Percentiles rank a stretch among this genome's conserved stretches.
These are phyloP conservation scores for Plusia festucae DNA, from an alignment of 2,888 invertebrate genomes.

Conservation along the genomic window DNA sequence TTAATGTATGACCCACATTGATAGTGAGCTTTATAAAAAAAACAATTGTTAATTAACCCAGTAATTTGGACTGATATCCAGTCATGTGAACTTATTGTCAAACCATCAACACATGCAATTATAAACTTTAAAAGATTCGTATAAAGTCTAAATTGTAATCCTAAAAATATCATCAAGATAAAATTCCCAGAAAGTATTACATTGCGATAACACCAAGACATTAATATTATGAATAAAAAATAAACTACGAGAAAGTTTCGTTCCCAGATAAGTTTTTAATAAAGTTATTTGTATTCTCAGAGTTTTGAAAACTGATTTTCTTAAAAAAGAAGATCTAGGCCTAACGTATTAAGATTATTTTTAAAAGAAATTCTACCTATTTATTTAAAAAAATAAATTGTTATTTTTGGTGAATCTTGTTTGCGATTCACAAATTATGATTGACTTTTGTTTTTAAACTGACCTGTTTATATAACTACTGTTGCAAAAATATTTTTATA, in stretches of 20 bases:
- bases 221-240: constrained; percentile 11
- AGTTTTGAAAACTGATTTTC: constrained; percentile 6
- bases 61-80: constrained; percentile 6
- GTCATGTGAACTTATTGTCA: background rate
- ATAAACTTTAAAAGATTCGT: constrained; percentile 1
- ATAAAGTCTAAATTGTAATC: background rate
- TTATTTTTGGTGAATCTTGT: background rate
- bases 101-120: constrained; percentile 1
- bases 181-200: constrained; percentile 20
- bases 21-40: no score
- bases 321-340: background rate
- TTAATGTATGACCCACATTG: no score
- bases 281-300: constrained; percentile 34
- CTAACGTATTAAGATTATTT: background rate
- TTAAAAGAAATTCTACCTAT: background rate
- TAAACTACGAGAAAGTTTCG: constrained; percentile 16
- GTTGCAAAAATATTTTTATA: background rate
- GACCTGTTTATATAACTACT: constrained; percentile 4
- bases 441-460: constrained; percentile 1
- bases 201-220: constrained; percentile 26
- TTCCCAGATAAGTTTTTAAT: constrained; percentile 37
- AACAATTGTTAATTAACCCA: constrained; percentile 3
- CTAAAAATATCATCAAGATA: background rate
- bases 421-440: background rate
- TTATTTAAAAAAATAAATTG: background rate